Evolutionary conservation across 1,140 invertebrate genomes (phyloP), one percentile per base, ranked within the genome.

Genomic region (Drosophila varians): DNA sequence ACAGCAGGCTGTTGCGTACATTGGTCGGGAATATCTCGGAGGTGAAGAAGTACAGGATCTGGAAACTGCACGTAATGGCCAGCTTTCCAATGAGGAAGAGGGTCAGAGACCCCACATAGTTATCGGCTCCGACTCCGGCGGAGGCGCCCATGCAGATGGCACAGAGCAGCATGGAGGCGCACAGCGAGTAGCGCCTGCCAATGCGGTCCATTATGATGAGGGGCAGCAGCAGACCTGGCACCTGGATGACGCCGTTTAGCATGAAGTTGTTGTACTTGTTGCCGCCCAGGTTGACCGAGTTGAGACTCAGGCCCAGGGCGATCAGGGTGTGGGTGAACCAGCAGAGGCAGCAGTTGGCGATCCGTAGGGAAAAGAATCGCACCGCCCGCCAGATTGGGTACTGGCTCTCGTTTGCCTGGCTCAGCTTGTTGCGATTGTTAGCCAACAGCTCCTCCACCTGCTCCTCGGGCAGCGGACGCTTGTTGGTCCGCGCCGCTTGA

Each of bases 281-380:
- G 18, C 95, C 95, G 0, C 93, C 93, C 34, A 97, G 92, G 49
- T 95, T 93, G 1, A 95, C 95, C 0, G 96, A 95, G 82, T 96
- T 96, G 36, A 97, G 93, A n/a, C 96, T 96, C 9, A 97, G 88
- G 0, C 96, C 96, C 89, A 96, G 96, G 77, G 96, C 97, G 4
- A 96, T 93, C 76, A 96, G 94, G 0, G 94, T 93, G 64, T 94
- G 93, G 0, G 94, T 93, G 2, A 94, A 91, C 95, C 94, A 96
- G 90, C 93, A 96, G 89, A 95, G 94, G 43, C 92, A 93, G 69
- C 94, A 94, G 19, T 93, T 93, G 2, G 93, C 77, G 53, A 96
- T 92, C 26, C 95, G 92, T 65, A 93, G 86, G 78, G 60, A 42
- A n/a, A 90, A 90, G 26, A 77, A 72, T 2, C 49, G 73, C 5